phyloP scores from a whole-genome alignment of 2,113 vertebrate species.

The Tiliqua scincoides region DNA sequence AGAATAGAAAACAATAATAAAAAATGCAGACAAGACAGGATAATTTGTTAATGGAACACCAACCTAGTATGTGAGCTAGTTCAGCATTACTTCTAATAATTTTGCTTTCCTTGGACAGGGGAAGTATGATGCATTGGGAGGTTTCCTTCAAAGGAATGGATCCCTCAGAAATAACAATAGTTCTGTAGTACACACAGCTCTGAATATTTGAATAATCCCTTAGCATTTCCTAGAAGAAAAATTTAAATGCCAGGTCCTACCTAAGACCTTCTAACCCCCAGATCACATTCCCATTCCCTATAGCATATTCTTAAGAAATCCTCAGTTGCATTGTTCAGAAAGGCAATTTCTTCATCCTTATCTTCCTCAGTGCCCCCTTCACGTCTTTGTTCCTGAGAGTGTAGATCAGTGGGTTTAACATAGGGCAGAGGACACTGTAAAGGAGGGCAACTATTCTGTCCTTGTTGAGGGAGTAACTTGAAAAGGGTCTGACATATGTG shows the following conservation, averaged over 20 bases:
- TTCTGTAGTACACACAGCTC: background rate
- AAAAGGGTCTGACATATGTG: background rate
- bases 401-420: background rate
- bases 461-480: background rate
- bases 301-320: too few species aligned
- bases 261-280: background rate
- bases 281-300: background rate
- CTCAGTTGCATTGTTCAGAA: background rate
- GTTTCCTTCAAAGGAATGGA: too few species aligned
- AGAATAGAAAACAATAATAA: too few species aligned
- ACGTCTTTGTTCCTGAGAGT: conserved; percentile 6
- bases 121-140: too few species aligned
- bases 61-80: too few species aligned
- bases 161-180: too few species aligned
- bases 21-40: too few species aligned
- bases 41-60: too few species aligned
- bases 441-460: background rate
- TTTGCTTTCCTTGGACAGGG: too few species aligned
- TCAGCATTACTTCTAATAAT: too few species aligned
- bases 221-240: background rate
- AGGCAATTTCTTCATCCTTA: background rate
- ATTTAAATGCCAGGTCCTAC: background rate
- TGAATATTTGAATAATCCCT: background rate
- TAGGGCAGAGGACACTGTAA: background rate
- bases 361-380: background rate